Conservation (phyloP, 2,888 invertebrate genomes). For the Ametastegia equiseti region DNA sequence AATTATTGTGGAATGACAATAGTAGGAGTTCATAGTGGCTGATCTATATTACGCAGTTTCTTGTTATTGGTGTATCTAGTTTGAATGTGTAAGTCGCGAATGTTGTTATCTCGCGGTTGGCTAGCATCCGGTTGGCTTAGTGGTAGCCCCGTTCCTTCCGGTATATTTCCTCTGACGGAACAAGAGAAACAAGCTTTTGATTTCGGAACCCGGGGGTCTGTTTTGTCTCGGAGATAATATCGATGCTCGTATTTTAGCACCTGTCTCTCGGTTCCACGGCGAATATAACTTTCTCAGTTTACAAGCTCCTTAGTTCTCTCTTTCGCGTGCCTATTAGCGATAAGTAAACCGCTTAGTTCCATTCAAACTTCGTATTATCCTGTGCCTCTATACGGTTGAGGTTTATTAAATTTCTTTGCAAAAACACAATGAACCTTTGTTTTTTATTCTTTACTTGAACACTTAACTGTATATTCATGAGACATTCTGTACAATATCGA, state of each 20-base stretch:
- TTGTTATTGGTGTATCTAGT: background rate
- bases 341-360: background rate
- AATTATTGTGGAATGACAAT: background rate
- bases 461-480: too few relatives aligned
- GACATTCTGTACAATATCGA: too few relatives aligned
- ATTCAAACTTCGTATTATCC: too few relatives aligned
- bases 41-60: background rate
- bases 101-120: background rate
- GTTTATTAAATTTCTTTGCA: background rate
- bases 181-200: background rate
- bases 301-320: background rate
- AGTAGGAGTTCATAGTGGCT: background rate
- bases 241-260: constrained; percentile 5
- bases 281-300: background rate
- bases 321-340: background rate
- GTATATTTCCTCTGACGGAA: background rate
- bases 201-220: background rate
- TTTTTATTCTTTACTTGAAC: too few relatives aligned
- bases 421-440: background rate
- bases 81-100: background rate
- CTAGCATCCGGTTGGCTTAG: background rate
- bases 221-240: background rate
- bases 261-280: background rate
- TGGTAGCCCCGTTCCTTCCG: background rate
- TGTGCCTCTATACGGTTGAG: too few relatives aligned